These are phyloP conservation scores for Enteromius mattozi DNA, from an alignment of 2,797 vertebrate species.

Conservation along the genomic window DNA sequence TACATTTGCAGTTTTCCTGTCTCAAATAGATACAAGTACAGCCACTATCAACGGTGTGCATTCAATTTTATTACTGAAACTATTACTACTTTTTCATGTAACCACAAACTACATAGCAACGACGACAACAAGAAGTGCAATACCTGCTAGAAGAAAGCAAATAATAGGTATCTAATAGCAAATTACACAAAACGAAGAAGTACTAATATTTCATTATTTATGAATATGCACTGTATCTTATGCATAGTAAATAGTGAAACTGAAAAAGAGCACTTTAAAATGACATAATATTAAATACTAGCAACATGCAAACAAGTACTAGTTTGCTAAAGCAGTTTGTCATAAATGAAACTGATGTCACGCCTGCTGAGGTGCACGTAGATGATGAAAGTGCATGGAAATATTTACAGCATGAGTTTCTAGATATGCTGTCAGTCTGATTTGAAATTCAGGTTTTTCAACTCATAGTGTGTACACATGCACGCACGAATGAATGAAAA, in stretches of 20 bases:
- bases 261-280: no score
- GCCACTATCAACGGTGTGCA: not conserved
- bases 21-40: not conserved
- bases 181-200: not conserved
- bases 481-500: not conserved
- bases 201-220: not conserved
- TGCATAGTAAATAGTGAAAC: not conserved
- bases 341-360: not conserved
- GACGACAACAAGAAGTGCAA: not conserved
- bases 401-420: not conserved
- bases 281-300: not conserved
- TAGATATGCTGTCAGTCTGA: not conserved
- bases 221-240: not conserved
- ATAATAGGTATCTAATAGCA: not conserved
- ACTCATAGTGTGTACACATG: not conserved
- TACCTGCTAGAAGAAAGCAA: not conserved
- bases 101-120: not conserved
- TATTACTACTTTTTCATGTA: not conserved
- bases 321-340: not conserved
- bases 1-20: not conserved
- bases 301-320: not conserved
- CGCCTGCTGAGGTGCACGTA: not conserved
- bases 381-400: not conserved
- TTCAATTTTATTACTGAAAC: not conserved
- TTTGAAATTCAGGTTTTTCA: conserved; percentile 10